phyloP scores from a whole-genome alignment of 2,888 invertebrate species.

The Melipona bicolor region DNA sequence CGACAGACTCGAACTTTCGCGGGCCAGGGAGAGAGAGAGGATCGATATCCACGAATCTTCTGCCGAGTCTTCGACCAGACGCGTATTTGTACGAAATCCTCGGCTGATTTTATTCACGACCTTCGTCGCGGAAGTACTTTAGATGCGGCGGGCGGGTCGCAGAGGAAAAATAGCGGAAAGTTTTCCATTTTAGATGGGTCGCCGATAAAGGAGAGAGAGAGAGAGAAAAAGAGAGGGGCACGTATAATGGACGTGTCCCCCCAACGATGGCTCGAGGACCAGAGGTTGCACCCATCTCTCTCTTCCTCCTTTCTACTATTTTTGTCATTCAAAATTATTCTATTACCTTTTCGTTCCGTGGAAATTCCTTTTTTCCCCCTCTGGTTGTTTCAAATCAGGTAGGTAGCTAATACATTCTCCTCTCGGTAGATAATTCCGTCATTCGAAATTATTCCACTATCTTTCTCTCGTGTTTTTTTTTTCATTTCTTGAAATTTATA shows the following conservation, averaged over 20 bases:
- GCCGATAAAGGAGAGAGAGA: slow-evolving; percentile 36
- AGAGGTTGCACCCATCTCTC: background rate
- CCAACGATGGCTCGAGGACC: slow-evolving; percentile 4
- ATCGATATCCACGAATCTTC: slow-evolving; percentile 12
- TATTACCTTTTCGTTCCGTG: background rate
- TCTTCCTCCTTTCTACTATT: background rate
- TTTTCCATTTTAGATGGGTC: slow-evolving; percentile 51
- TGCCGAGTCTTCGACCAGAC: slow-evolving; percentile 1
- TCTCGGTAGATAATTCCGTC: too few species aligned
- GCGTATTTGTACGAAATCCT: slow-evolving; percentile 28
- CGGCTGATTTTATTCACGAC: slow-evolving; percentile 52
- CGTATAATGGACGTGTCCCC: slow-evolving; percentile 29
- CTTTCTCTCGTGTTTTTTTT: too few species aligned
- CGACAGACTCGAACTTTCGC: background rate
- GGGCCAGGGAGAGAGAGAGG: background rate
- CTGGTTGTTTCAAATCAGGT: background rate
- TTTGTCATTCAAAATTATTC: background rate
- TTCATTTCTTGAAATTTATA: too few species aligned
- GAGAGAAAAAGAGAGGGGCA: slow-evolving; percentile 3
- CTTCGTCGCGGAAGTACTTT: slow-evolving; percentile 54
- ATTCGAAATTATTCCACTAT: too few species aligned
- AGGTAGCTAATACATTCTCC: too few species aligned
- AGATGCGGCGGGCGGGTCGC: slow-evolving; percentile 33
- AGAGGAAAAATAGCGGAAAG: slow-evolving; percentile 43
- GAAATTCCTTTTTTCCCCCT: background rate